Evolutionary conservation across 1,140 invertebrate species (phyloP).

Genomic region (Calephelis virginiensis): DNA sequence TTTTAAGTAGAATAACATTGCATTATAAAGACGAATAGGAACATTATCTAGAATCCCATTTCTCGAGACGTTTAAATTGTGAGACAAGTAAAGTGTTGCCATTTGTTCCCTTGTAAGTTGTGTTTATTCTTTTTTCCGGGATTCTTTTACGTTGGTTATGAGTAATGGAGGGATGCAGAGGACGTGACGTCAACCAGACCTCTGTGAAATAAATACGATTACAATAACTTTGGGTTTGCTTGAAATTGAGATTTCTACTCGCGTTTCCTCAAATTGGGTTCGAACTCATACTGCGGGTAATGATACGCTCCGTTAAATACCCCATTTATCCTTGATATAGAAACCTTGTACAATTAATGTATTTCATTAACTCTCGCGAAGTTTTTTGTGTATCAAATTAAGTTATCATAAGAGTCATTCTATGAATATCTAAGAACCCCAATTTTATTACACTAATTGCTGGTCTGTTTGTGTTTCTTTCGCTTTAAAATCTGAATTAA

Average conservation of each 20-base stretch:
- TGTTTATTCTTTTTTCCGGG: slow-evolving; percentile 67
- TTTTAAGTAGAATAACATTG: slow-evolving; percentile 42
- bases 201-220: slow-evolving; percentile 47
- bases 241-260: slow-evolving; percentile 12
- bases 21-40: slow-evolving; percentile 60
- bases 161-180: slow-evolving; percentile 53
- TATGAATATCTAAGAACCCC: no score
- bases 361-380: no score
- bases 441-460: no score
- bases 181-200: slow-evolving; percentile 44
- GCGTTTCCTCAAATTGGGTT: not conserved
- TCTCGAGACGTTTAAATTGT: slow-evolving; percentile 66
- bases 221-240: slow-evolving; percentile 30
- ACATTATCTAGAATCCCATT: slow-evolving; percentile 68
- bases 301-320: not conserved
- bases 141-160: slow-evolving; percentile 59
- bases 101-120: slow-evolving; percentile 68
- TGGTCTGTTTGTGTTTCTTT: no score
- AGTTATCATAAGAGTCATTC: no score
- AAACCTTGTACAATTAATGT: not conserved
- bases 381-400: no score
- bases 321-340: not conserved
- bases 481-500: no score
- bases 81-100: slow-evolving; percentile 70
- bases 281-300: not conserved